Base-by-base conservation (phyloP, 2,888 invertebrate species). In the Timema podura region DNA sequence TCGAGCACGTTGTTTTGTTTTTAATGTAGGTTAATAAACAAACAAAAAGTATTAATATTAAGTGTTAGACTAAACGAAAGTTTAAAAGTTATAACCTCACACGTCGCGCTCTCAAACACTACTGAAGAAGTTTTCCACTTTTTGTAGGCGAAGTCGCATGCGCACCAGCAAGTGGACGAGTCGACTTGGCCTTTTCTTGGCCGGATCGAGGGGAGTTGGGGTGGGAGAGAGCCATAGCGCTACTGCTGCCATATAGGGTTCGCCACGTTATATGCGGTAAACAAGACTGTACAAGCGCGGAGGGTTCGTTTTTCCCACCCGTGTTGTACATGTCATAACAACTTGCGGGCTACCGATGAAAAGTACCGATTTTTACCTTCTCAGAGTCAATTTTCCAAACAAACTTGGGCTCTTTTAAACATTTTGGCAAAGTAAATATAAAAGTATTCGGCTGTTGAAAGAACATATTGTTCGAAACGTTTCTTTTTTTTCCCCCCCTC, bases 161-260 rank as follows among this genome's bases (percentile, higher is more conserved):
- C 71, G 67, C 67, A 46, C 64, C 51, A 65, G 54, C 68, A 67
- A 65, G 67, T 68, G 73, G 71, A 68, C 73, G 64, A 65, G 71
- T 70, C 70, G 64, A 69, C 65, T 65, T 48, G 65, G 46, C 15
- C 44, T 49, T 45, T 61, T 69, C 65, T 48, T 54, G 49, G 51
- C 66, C 51, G 44, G 65, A n/a, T n/a, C 47, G 57, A 64, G 68
- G 70, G 67, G 68, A 68, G 65, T 71, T 49, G 51, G 69, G 70
- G 66, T 16, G 68, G 64, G 67, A 47, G 66, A n/a, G 51, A 65
- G 68, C 47, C 48, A 16, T 13, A 11, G 66, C 68, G 66, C 67
- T 71, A 69, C 72, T 71, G 73, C 69, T 68, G 71, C 73, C 73
- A 70, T 73, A 73, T 73, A 73, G 68, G 71, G 73, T 69, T 65